Conservation (phyloP, 2,797 vertebrate genomes). For the Takifugu ocellatus region DNA sequence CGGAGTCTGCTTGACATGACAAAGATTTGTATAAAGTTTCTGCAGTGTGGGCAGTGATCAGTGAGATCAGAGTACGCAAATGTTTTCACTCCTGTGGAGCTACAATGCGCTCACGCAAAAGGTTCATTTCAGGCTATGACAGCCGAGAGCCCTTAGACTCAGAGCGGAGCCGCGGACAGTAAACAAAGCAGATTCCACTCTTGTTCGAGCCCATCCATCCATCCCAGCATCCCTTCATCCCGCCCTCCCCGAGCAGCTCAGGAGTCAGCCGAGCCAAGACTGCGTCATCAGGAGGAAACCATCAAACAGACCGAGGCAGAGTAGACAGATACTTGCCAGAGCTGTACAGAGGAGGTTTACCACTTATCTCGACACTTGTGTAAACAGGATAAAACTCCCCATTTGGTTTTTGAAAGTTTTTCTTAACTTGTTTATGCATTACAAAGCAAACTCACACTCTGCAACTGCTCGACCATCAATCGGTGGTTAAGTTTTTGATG, state of each 20-base stretch:
- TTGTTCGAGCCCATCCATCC: conserved; percentile 33
- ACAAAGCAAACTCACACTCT: conserved; percentile 1
- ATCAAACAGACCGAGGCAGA: conserved; percentile 57
- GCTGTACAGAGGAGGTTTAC: conserved; percentile 51
- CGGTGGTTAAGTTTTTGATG: no score
- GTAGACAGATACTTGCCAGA: conserved; percentile 58
- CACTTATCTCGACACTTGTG: conserved; percentile 49
- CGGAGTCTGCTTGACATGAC: conserved; percentile 25
- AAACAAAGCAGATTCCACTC: conserved; percentile 61
- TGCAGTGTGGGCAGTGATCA: conserved; percentile 33
- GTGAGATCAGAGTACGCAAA: conserved; percentile 48
- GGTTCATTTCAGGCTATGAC: conserved; percentile 57
- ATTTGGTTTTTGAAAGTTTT: conserved; percentile 28
- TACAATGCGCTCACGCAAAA: conserved; percentile 12
- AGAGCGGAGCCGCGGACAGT: conserved; percentile 45
- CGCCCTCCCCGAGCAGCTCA: conserved; percentile 50
- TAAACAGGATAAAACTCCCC: conserved; percentile 39
- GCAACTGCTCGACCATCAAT: no score
- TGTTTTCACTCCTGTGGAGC: conserved; percentile 43
- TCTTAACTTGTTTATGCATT: conserved; percentile 17
- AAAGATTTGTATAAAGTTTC: conserved; percentile 39
- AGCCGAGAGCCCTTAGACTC: conserved; percentile 47
- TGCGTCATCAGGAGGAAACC: conserved; percentile 65
- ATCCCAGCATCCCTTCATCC: conserved; percentile 47
- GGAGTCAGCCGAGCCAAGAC: conserved; percentile 54